A percentile compares a stretch with the other conserved stretches of the same genome.
These are phyloP conservation scores for Propithecus coquereli DNA, from an alignment of 2,113 vertebrate genomes.

Conservation along the genomic window DNA sequence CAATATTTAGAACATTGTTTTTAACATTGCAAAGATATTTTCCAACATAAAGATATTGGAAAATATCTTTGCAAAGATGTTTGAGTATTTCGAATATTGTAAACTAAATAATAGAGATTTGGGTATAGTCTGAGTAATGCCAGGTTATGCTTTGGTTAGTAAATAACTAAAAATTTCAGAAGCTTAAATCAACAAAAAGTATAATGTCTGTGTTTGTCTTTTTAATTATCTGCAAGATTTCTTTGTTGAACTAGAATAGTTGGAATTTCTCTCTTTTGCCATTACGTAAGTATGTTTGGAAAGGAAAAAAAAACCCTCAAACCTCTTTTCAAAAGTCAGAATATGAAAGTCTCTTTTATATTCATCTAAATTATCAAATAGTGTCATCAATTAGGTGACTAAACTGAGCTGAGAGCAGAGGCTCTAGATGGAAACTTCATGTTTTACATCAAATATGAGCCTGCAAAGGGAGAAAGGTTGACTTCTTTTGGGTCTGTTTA, in stretches of 20 bases:
- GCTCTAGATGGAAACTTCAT: background rate
- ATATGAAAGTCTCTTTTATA: background rate
- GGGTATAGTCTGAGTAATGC: background rate
- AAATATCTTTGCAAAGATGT: background rate
- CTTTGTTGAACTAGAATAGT: background rate
- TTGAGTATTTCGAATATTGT: background rate
- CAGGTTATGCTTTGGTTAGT: background rate
- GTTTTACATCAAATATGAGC: background rate
- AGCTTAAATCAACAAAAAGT: background rate
- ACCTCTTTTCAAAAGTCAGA: background rate
- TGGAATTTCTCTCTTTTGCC: background rate
- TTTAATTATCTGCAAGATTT: background rate
- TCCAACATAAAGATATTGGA: too few relatives aligned
- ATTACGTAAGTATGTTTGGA: background rate
- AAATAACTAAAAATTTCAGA: background rate
- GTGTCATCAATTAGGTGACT: background rate
- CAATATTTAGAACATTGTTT: background rate
- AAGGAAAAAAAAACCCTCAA: background rate
- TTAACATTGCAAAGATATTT: background rate
- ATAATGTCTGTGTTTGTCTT: background rate
- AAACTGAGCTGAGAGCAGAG: background rate
- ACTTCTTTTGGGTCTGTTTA: background rate
- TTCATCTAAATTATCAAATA: background rate
- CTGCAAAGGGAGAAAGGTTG: background rate
- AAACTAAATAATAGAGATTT: background rate